Evolutionary conservation across 2,113 vertebrate species (phyloP), one percentile per base, ranked within the genome.

Genomic region (Sinosuthora webbiana): DNA sequence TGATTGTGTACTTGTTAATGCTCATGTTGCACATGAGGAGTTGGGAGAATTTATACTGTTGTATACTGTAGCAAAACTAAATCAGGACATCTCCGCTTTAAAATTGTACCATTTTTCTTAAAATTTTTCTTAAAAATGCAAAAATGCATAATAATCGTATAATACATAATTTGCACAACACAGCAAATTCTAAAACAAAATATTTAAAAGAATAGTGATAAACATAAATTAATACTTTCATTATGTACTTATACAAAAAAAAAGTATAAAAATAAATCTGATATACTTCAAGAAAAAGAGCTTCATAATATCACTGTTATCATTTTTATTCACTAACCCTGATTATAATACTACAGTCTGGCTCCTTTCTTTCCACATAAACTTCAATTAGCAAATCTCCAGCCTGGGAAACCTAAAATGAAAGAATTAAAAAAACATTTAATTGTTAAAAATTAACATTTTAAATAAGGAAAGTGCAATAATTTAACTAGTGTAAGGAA

Each of bases 301-400:
- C 11, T 53, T 70, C 30, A 41, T 41, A 67, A 91, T 83, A 78
- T 41, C 21, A 52, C 12, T 60, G 4, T 22, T 22, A 79, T 55
- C 16, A 70, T 27, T 89, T 86, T 53, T 62, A 44, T 30, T 65
- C 17, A 92, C 97, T 79, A 59, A 99, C 99, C 98, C 99, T 99
- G 95, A 99, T 98, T 97, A 99, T 98, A 97, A 98, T 98, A 96
- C 99, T 99, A 90, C 97, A 98, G 93, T 99, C 99, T 7, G 98
- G 98, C 68, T 98, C 98, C 89, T 98, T 99, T 95, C 97, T 99
- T 96, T 99, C 99, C 94, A 99, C 98, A 13, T 98, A 99, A n/a
- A 99, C 99, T 97, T 99, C 99, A 89, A 99, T 99, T 94, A 99
- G 98, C 97, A 99, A 94, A 97, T 99, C 99, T 93, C 99, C 99